A percentile compares a stretch with the other conserved stretches of the same genome.
phyloP scores from a whole-genome alignment of 2,888 invertebrate species.

The Ctena decussata region DNA sequence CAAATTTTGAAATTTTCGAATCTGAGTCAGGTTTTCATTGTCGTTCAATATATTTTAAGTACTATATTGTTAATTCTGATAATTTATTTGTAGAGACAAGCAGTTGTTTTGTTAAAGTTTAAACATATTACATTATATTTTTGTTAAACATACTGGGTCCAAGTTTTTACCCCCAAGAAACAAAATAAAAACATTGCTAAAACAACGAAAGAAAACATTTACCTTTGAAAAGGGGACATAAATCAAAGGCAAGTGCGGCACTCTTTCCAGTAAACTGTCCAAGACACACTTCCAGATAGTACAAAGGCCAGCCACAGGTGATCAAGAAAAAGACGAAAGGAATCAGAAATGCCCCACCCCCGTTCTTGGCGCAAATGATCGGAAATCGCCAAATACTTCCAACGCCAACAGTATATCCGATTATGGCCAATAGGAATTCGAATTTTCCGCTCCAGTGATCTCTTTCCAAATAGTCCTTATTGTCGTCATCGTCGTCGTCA shows the following conservation, averaged over 20 bases:
- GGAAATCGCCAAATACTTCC: conserved; percentile 63
- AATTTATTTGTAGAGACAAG: no score
- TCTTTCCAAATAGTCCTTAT: background rate
- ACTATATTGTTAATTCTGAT: no score
- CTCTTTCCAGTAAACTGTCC: conserved; percentile 54
- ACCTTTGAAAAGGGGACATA: conserved; percentile 58
- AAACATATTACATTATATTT: no score
- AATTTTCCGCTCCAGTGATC: conserved; percentile 41
- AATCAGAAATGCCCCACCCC: conserved; percentile 64
- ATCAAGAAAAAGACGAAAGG: conserved; percentile 62
- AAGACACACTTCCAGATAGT: conserved; percentile 59
- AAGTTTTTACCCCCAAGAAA: no score
- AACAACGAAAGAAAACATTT: no score
- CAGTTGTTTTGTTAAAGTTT: no score
- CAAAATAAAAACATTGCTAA: no score
- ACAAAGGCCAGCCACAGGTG: conserved; percentile 55
- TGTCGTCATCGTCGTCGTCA: background rate
- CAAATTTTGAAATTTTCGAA: no score
- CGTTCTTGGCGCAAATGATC: conserved; percentile 52
- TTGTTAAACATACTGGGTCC: no score
- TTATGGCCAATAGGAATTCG: conserved; percentile 56
- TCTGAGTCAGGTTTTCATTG: no score
- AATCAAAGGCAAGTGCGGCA: conserved; percentile 41
- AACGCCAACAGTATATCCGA: conserved; percentile 57
- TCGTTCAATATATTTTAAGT: no score